Conservation (phyloP, 30 jellyfish, hydroid and myxozoan genomes). For the Aurelia sp. region DNA sequence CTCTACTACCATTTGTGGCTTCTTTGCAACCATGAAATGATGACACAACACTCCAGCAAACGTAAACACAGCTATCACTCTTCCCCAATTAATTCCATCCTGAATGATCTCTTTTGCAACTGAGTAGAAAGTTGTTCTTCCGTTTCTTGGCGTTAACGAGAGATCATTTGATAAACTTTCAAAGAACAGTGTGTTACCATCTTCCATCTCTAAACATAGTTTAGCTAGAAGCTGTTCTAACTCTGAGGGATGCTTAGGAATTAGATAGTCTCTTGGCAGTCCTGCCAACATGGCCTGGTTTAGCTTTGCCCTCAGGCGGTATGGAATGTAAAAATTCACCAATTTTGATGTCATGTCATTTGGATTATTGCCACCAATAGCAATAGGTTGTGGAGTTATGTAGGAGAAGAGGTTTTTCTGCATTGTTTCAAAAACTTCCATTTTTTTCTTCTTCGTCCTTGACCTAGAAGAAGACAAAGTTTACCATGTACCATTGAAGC, state of each 20-base stretch:
- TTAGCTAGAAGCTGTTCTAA: slow-evolving; percentile 59
- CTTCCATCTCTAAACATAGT: slow-evolving; percentile 76
- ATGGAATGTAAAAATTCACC: slow-evolving; percentile 75
- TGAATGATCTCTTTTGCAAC: slow-evolving; percentile 61
- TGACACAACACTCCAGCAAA: slow-evolving; percentile 74
- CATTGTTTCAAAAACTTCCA: slow-evolving; percentile 45
- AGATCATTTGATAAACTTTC: slow-evolving; percentile 58
- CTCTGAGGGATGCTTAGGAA: slow-evolving; percentile 69
- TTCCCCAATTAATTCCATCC: slow-evolving; percentile 87
- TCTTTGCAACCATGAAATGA: slow-evolving; percentile 47
- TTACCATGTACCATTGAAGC: neutral
- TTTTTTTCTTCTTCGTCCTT: slow-evolving; percentile 63
- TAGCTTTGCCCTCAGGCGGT: slow-evolving; percentile 64
- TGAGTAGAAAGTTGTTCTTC: slow-evolving; percentile 47
- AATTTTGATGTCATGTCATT: slow-evolving; percentile 29
- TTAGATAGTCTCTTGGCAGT: slow-evolving; percentile 72
- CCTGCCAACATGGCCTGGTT: slow-evolving; percentile 74
- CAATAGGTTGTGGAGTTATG: neutral
- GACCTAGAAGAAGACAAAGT: slow-evolving; percentile 29
- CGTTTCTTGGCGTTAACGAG: slow-evolving; percentile 24
- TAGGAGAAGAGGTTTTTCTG: slow-evolving; percentile 41
- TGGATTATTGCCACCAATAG: slow-evolving; percentile 3
- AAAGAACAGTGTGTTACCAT: slow-evolving; percentile 53
- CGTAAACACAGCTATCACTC: slow-evolving; percentile 66
- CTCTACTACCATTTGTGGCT: slow-evolving; percentile 62